These are phyloP conservation scores for Venustaconcha ellipsiformis DNA, from an alignment of 1,140 invertebrate species.

Conservation along the genomic window DNA sequence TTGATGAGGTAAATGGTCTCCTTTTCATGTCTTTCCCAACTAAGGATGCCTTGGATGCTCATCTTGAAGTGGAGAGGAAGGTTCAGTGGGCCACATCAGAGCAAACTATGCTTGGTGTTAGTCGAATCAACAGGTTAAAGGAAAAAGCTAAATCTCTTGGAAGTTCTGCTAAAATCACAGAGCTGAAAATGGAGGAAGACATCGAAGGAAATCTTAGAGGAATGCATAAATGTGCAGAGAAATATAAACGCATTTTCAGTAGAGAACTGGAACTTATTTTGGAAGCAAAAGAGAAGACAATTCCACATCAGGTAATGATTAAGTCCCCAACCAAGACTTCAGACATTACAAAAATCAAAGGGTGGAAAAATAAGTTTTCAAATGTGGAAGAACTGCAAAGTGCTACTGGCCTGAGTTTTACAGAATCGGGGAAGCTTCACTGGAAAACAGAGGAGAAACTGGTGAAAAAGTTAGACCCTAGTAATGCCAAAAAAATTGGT, in stretches of 20 bases:
- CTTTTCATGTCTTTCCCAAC: slow-evolving; percentile 61
- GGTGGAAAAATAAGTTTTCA: slow-evolving; percentile 56
- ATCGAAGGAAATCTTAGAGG: slow-evolving; percentile 53
- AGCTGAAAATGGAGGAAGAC: slow-evolving; percentile 34
- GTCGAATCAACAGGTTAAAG: slow-evolving; percentile 22
- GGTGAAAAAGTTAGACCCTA: slow-evolving; percentile 43
- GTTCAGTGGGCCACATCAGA: slow-evolving; percentile 44
- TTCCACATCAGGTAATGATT: slow-evolving; percentile 4
- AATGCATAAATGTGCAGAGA: slow-evolving; percentile 55
- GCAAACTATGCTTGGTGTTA: slow-evolving; percentile 19
- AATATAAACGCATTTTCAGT: slow-evolving; percentile 54
- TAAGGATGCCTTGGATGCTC: slow-evolving; percentile 53
- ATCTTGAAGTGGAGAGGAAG: slow-evolving; percentile 55
- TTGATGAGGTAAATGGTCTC: slow-evolving; percentile 61
- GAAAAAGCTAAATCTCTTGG: slow-evolving; percentile 33
- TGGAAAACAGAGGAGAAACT: slow-evolving; percentile 52
- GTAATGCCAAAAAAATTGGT: slow-evolving; percentile 50
- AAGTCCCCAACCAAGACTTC: slow-evolving; percentile 49
- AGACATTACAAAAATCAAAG: slow-evolving; percentile 62
- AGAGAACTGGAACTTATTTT: slow-evolving; percentile 42
- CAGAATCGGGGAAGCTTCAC: slow-evolving; percentile 48
- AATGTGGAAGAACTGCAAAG: slow-evolving; percentile 30
- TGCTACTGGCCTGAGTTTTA: slow-evolving; percentile 27
- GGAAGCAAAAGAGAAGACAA: slow-evolving; percentile 27
- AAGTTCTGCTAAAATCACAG: slow-evolving; percentile 35